Conservation (phyloP, 37 sponge, comb jelly and placozoan genomes). For the Sycon ciliatum region DNA sequence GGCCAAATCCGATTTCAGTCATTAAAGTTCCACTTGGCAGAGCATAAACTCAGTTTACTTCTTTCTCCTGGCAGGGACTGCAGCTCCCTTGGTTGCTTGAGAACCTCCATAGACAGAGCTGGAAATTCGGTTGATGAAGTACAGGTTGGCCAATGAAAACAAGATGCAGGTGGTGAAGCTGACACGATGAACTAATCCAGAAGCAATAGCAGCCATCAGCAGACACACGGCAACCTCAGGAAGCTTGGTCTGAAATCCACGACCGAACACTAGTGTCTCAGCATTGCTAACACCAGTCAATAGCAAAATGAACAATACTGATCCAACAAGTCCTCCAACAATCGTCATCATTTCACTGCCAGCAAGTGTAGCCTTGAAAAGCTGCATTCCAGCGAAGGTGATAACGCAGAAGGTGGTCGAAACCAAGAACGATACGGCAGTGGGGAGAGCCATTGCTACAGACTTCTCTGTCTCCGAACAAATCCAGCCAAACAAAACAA, state of each 20-base stretch:
- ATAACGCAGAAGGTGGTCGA: slow-evolving; percentile 52
- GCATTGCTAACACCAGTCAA: slow-evolving; percentile 54
- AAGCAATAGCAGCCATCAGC: slow-evolving; percentile 36
- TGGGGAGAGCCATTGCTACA: slow-evolving; percentile 41
- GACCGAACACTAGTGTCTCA: slow-evolving; percentile 31
- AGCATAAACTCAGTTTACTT: too few relatives aligned
- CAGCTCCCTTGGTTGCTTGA: too few relatives aligned
- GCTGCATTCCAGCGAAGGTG: slow-evolving; percentile 72
- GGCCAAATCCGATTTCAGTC: too few relatives aligned
- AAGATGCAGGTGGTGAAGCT: slow-evolving; percentile 68
- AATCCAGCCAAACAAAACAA: too few relatives aligned
- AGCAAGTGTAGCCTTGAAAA: slow-evolving; percentile 56
- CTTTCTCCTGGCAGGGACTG: too few relatives aligned
- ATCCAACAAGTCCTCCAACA: slow-evolving; percentile 71
- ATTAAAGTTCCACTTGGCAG: too few relatives aligned
- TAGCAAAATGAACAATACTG: slow-evolving; percentile 65
- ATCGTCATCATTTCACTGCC: slow-evolving; percentile 43
- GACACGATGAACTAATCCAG: slow-evolving; percentile 67
- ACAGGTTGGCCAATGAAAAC: slow-evolving; percentile 66
- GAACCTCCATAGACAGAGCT: slow-evolving; percentile 36
- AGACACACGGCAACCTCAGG: slow-evolving; percentile 41
- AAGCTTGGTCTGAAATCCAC: slow-evolving; percentile 38
- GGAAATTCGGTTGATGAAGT: slow-evolving; percentile 65
- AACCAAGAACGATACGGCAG: slow-evolving; percentile 38
- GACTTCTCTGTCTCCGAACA: too few relatives aligned